A percentile compares a stretch with the other conserved stretches of the same genome.
Conservation (phyloP, 2,888 invertebrate species). For the Diarsia rubi region DNA sequence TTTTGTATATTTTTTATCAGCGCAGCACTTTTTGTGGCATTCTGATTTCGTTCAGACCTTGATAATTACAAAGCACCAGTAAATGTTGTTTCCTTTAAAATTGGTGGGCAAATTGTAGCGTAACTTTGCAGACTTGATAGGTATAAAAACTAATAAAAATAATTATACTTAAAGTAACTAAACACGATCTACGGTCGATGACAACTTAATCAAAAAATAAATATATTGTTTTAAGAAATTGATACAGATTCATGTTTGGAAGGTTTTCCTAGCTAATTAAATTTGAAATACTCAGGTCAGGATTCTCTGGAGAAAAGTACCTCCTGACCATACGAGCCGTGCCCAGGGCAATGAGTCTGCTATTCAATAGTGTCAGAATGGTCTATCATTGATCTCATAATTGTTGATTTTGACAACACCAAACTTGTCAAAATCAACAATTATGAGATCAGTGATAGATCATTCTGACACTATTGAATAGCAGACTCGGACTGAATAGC, state of each 20-base stretch:
- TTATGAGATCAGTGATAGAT: no score
- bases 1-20: not conserved
- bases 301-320: no score
- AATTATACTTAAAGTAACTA: not conserved
- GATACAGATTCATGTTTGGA: not conserved
- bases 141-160: not conserved
- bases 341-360: no score
- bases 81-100: not conserved
- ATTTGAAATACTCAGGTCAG: no score
- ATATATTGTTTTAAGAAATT: not conserved
- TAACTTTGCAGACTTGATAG: not conserved
- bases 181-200: not conserved
- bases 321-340: no score
- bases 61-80: not conserved
- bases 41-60: not conserved
- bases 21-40: not conserved
- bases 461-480: no score
- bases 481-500: no score
- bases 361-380: no score
- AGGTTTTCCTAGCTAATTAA: not conserved
- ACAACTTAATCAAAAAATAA: not conserved
- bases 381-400: no score
- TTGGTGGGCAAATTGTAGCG: not conserved
- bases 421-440: no score
- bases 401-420: no score